These are phyloP conservation scores for Limnephilus rhombicus DNA, from an alignment of 2,888 invertebrate genomes.

Conservation along the genomic window DNA sequence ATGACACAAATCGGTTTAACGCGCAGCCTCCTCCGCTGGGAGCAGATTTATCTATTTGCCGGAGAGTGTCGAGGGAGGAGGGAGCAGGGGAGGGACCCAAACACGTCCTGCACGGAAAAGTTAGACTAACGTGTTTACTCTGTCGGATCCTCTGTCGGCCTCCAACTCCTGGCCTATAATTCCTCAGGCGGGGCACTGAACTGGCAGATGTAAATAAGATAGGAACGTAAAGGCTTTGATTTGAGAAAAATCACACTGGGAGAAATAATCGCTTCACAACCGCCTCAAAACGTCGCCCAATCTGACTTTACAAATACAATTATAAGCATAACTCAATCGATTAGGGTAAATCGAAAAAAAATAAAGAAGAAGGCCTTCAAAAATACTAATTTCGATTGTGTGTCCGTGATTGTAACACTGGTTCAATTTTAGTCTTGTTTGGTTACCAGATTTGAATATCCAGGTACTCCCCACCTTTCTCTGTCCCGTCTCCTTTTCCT, in stretches of 20 bases:
- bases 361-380: too few relatives aligned
- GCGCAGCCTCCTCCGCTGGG: not conserved
- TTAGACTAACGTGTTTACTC: not conserved
- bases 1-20: constrained; percentile 13
- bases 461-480: too few relatives aligned
- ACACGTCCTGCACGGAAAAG: not conserved
- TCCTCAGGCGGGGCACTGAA: not conserved
- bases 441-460: too few relatives aligned
- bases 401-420: too few relatives aligned
- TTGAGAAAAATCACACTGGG: not conserved
- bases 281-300: not conserved
- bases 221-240: not conserved
- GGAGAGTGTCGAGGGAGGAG: not conserved
- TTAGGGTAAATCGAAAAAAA: too few relatives aligned
- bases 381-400: too few relatives aligned
- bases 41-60: constrained; percentile 9
- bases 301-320: not conserved
- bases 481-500: too few relatives aligned
- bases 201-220: not conserved
- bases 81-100: not conserved
- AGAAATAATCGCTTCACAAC: not conserved
- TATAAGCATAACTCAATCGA: too few relatives aligned
- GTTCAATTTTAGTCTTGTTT: too few relatives aligned
- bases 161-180: too few relatives aligned
- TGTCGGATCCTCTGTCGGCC: not conserved